Evolutionary conservation across 1,140 invertebrate genomes (phyloP), one percentile per base, ranked within the genome.

Genomic region (Drosophila santomea): DNA sequence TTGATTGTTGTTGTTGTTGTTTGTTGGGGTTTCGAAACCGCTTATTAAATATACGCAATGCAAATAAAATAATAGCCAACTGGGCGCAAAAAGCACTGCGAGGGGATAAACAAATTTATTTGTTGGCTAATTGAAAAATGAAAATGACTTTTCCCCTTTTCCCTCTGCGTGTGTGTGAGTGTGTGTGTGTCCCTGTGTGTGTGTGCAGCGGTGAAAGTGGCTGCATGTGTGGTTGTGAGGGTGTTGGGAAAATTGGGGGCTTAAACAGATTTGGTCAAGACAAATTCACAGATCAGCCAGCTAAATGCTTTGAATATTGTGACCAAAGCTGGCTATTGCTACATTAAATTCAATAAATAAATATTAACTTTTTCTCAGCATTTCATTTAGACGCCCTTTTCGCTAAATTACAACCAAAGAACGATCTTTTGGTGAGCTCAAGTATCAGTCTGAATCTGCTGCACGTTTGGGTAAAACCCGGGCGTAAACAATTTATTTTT

Each of bases 41-140:
- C 80, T 83, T 78, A 83, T 83, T 83, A 83, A 83, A 83, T 71
- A 79, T 71, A 68, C 74, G 51, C 56, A 52, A 45, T 62, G 54
- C 61, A 61, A 50, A 78, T 55, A 43, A 80, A 60, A 74, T 64
- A 72, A 72, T 50, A 71, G 44, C 44, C 68, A 58, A 36, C 63
- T 17, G 63, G 35, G 25, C 32, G 20, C 32, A 64, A 64, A 52
- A 68, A 56, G 25, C 15, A 52, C 12, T 43, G 41, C 28, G 71
- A 43, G 25, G 44, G 23, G 64, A 55, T 67, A 67, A 76, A 60
- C 74, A 75, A 76, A 76, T 76, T 67, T 54, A 76, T 63, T 78
- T 78, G 56, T 66, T 68, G 75, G 51, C 56, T 74, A 67, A 79
- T 67, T 78, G 75, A 67, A 73, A 79, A 78, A 78, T 72, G 47